phyloP scores from a whole-genome alignment of 2,888 invertebrate species.

The Calliphora vomitoria region DNA sequence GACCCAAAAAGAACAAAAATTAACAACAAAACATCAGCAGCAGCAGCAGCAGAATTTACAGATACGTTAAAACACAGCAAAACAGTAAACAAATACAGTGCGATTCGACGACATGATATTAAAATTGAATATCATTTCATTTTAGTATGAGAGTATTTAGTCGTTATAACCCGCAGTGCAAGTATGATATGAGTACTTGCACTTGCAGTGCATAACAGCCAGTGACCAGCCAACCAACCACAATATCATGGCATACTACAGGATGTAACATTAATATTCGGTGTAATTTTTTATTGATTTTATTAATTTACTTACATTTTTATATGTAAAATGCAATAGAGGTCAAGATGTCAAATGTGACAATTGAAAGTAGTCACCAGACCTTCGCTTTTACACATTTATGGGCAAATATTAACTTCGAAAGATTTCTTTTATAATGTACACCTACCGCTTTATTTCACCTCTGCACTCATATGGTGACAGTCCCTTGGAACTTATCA shows the following conservation, averaged over 20 bases:
- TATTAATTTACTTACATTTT: no score
- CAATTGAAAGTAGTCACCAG: no score
- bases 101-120: slow-evolving; percentile 13
- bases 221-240: not conserved
- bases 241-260: not conserved
- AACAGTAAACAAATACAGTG: not conserved
- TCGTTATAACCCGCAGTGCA: slow-evolving; percentile 16
- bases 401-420: no score
- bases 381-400: no score
- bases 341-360: no score
- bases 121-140: slow-evolving; percentile 20
- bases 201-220: not conserved
- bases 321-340: no score
- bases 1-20: slow-evolving; percentile 71
- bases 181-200: not conserved
- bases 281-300: not conserved
- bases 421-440: no score
- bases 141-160: slow-evolving; percentile 18
- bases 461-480: no score
- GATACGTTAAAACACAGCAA: slow-evolving; percentile 24
- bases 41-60: slow-evolving; percentile 23
- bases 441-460: no score
- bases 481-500: no score
- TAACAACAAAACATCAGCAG: slow-evolving; percentile 50
- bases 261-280: slow-evolving; percentile 3